Percentiles rank a stretch among this genome's conserved stretches.
These are phyloP conservation scores for Cyprinus carpio DNA, from an alignment of 2,113 vertebrate species.

Conservation along the genomic window DNA sequence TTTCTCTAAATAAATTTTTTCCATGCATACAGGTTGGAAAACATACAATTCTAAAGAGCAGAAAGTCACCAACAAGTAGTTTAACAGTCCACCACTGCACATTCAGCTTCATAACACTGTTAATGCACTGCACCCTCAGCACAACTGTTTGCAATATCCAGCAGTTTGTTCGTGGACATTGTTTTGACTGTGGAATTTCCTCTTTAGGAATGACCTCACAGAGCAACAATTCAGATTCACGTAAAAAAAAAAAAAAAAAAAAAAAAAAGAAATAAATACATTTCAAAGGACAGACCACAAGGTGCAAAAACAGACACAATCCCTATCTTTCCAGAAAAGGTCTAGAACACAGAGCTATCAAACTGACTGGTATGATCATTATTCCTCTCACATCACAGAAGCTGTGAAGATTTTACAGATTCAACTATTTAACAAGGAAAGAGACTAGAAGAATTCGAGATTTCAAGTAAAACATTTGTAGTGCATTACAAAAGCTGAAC, in stretches of 20 bases:
- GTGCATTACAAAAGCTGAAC: not conserved
- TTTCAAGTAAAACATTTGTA: not conserved
- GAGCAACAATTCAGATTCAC: not conserved
- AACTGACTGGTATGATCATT: constrained; percentile 28
- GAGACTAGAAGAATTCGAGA: constrained; percentile 48
- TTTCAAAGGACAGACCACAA: not conserved
- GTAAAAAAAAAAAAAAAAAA: not conserved
- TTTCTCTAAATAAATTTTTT: not conserved
- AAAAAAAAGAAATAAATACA: not conserved
- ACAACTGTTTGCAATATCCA: constrained; percentile 1
- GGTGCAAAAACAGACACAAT: constrained; percentile 27
- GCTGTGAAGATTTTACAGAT: not conserved
- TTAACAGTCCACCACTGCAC: not conserved
- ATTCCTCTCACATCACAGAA: constrained; percentile 51
- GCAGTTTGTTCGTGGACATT: constrained; percentile 7
- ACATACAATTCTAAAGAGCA: not conserved
- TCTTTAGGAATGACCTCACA: constrained; percentile 21
- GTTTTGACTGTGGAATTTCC: constrained; percentile 31
- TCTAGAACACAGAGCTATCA: constrained; percentile 61
- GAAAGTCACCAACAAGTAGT: not conserved
- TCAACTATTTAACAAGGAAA: not conserved
- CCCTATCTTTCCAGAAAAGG: constrained; percentile 58
- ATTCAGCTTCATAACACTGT: not conserved
- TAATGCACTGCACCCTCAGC: not conserved
- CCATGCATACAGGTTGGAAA: not conserved